phyloP scores from a whole-genome alignment of 2,113 vertebrate species.

The Cavia porcellus region DNA sequence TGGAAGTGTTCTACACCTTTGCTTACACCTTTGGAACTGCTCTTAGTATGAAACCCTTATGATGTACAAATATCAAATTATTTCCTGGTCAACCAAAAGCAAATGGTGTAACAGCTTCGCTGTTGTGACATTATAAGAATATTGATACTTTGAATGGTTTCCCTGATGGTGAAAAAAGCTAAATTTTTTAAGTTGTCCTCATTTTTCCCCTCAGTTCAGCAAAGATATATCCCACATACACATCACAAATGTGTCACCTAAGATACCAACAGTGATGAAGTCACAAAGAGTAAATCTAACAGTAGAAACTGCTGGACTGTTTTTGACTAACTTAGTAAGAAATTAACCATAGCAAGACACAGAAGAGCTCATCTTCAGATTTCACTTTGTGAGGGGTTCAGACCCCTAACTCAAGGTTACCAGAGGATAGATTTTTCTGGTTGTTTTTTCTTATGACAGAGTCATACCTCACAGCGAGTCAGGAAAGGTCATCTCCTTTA shows the following conservation, averaged over 20 bases:
- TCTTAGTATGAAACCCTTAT: too few relatives aligned
- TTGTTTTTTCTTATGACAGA: too few relatives aligned
- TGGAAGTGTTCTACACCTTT: too few relatives aligned
- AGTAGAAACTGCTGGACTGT: not conserved
- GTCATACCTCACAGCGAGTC: too few relatives aligned
- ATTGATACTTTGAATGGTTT: not conserved
- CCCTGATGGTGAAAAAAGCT: not conserved
- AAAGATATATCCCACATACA: too few relatives aligned
- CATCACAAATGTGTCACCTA: not conserved
- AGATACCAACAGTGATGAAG: not conserved
- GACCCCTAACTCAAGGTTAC: too few relatives aligned
- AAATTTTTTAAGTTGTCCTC: not conserved
- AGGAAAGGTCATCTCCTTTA: too few relatives aligned
- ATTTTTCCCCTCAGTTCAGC: not conserved
- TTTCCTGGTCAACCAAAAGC: not conserved
- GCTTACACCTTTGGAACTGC: too few relatives aligned
- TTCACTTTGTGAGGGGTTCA: not conserved
- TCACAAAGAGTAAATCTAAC: not conserved
- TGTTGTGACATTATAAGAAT: not conserved
- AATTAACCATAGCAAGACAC: not conserved
- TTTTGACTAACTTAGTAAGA: too few relatives aligned
- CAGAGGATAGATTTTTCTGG: too few relatives aligned
- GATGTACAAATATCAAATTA: too few relatives aligned
- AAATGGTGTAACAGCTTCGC: not conserved
- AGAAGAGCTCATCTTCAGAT: not conserved